Percentiles rank a stretch among this genome's conserved stretches.
phyloP scores from a whole-genome alignment of 1,140 invertebrate species.

The Nomia melanderi region DNA sequence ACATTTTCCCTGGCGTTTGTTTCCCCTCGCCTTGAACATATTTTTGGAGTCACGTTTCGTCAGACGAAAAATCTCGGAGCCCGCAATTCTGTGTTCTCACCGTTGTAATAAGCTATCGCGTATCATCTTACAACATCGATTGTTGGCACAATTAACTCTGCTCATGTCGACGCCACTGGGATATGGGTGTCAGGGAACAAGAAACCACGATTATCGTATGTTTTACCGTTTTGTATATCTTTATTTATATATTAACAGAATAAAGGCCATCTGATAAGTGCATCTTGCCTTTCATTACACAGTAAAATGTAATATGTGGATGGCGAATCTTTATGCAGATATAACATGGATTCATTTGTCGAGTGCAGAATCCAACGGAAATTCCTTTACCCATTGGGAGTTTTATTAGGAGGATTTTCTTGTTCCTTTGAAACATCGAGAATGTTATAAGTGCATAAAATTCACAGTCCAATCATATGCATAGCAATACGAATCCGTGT shows the following conservation, averaged over 20 bases:
- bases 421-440: too few species aligned
- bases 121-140: constrained; percentile 9
- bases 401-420: too few species aligned
- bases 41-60: constrained; percentile 51
- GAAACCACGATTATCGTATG: not conserved
- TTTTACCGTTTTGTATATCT: constrained; percentile 12
- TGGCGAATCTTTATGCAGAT: too few species aligned
- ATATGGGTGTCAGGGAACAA: not conserved
- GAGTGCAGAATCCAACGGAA: too few species aligned
- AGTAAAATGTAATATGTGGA: constrained; percentile 27
- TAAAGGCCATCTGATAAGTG: constrained; percentile 28
- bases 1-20: constrained; percentile 31
- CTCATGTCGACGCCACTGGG: not conserved
- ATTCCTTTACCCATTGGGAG: too few species aligned
- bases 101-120: constrained; percentile 19
- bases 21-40: constrained; percentile 52
- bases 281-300: constrained; percentile 9
- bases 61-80: constrained; percentile 39
- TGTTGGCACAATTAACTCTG: not conserved
- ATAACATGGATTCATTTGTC: too few species aligned
- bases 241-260: constrained; percentile 45
- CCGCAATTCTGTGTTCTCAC: constrained; percentile 31
- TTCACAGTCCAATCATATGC: too few species aligned
- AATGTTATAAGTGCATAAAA: too few species aligned
- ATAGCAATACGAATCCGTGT: constrained; percentile 8